phyloP scores from a whole-genome alignment of 2,113 vertebrate genomes.

The Poeciliopsis retropinna region DNA sequence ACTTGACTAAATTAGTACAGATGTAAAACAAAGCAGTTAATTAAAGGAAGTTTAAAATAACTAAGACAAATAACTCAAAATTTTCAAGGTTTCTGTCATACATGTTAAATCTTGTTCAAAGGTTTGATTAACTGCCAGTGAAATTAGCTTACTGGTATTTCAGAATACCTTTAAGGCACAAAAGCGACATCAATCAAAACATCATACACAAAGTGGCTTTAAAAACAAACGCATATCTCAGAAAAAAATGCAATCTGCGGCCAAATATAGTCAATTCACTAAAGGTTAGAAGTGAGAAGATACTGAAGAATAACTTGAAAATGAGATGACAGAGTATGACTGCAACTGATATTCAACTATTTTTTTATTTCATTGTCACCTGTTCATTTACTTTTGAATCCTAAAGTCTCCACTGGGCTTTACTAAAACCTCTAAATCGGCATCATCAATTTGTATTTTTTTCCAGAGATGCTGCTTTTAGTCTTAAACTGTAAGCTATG shows the following conservation, averaged over 20 bases:
- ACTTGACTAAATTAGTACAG: background rate
- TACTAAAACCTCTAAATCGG: background rate
- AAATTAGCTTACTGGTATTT: background rate
- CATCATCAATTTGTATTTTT: background rate
- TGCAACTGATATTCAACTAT: background rate
- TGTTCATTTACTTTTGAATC: background rate
- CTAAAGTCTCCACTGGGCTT: no score
- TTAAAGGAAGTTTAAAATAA: background rate
- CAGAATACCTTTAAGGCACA: background rate
- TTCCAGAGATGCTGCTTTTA: background rate
- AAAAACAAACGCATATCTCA: background rate
- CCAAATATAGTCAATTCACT: background rate
- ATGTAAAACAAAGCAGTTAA: background rate
- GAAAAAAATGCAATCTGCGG: background rate
- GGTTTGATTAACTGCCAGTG: background rate
- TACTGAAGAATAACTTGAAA: no score
- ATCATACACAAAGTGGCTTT: background rate
- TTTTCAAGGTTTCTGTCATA: background rate
- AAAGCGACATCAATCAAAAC: background rate
- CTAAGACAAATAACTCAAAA: background rate
- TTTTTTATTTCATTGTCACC: background rate
- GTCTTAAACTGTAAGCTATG: background rate
- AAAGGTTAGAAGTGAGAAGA: no score
- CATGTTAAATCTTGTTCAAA: background rate
- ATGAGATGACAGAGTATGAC: background rate